Evolutionary conservation across 2,113 vertebrate species (phyloP).

Genomic region (Rissa tridactyla): DNA sequence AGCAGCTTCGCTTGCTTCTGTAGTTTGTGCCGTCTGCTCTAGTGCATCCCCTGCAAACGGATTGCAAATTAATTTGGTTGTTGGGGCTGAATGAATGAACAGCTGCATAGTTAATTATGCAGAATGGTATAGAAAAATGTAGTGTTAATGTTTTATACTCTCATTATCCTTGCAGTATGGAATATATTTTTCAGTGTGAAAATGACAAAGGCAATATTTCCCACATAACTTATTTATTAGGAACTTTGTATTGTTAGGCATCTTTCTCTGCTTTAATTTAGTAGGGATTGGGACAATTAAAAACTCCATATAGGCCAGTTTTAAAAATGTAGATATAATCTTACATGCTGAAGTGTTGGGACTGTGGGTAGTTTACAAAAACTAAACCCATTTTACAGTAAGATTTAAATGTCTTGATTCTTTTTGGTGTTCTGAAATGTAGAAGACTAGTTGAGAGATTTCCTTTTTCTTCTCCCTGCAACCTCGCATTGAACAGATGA

Average conservation of each 20-base stretch:
- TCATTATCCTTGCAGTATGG: slow-evolving; percentile 24
- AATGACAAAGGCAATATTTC: slow-evolving; percentile 20
- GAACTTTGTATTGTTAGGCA: background rate
- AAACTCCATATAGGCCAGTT: background rate
- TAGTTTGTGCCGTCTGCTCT: background rate
- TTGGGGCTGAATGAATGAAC: slow-evolving; percentile 32
- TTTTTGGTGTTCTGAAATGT: background rate
- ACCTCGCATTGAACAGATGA: background rate
- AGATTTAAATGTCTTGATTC: background rate
- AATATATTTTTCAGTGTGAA: slow-evolving; percentile 50
- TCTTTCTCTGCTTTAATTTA: background rate
- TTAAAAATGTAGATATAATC: background rate
- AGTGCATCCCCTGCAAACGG: background rate
- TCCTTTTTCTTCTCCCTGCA: background rate
- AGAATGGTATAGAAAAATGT: slow-evolving; percentile 59
- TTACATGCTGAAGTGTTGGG: background rate
- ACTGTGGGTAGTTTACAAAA: background rate
- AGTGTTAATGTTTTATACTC: slow-evolving; percentile 50
- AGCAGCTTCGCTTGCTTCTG: background rate
- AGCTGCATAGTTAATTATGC: slow-evolving; percentile 61
- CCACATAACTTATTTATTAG: slow-evolving; percentile 34
- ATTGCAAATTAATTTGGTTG: slow-evolving; percentile 35
- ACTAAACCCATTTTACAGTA: background rate
- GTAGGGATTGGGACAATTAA: background rate
- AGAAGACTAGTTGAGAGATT: background rate